Percentiles rank a stretch among this genome's conserved stretches.
Evolutionary conservation across 2,113 vertebrate genomes (phyloP).

Genomic region (Anser brachyrhynchus): DNA sequence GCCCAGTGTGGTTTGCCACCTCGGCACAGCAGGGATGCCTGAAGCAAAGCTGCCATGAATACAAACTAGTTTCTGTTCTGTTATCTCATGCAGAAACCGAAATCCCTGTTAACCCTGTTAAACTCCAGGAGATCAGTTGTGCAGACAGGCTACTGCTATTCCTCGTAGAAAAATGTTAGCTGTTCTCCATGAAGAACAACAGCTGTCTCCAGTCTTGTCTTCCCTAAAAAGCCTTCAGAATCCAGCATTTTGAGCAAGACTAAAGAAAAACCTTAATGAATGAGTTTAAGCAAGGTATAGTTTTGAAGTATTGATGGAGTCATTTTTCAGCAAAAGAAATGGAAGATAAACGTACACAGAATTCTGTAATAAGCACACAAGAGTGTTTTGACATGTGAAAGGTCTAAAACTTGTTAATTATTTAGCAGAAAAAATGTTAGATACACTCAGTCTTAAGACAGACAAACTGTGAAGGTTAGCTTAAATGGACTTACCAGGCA

Average conservation of each 20-base stretch:
- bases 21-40: neutral
- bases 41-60: neutral
- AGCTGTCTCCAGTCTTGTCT: neutral
- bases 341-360: neutral
- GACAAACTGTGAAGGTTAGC: neutral
- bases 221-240: neutral
- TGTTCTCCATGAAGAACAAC: neutral
- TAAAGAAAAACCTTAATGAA: neutral
- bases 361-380: neutral
- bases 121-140: neutral
- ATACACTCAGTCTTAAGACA: neutral
- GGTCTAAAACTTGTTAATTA: neutral
- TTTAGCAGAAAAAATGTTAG: neutral
- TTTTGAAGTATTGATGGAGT: neutral
- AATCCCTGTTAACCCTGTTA: neutral
- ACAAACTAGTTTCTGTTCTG: neutral
- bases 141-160: neutral
- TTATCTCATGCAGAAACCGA: neutral
- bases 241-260: neutral
- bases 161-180: neutral
- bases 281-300: accelerated
- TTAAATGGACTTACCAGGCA: neutral
- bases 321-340: neutral
- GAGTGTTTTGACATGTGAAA: neutral
- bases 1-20: neutral